Evolutionary conservation across 1,140 invertebrate genomes (phyloP), one percentile per base, ranked within the genome.

Genomic region (Drosophila bipectinata): DNA sequence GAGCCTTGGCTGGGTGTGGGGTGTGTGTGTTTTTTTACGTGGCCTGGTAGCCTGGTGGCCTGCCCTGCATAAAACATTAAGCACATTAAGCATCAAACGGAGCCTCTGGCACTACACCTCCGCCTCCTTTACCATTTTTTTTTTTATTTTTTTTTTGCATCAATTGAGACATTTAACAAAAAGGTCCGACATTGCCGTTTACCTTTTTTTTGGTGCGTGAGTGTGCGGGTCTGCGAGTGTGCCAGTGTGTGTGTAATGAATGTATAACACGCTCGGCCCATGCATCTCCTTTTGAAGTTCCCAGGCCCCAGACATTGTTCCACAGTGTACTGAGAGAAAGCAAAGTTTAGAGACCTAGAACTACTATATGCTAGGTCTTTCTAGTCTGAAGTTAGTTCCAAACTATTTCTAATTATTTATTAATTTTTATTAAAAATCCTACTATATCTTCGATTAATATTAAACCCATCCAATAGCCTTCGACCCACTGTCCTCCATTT

Each of bases 151-250:
- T 18, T 21, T 60, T 71, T 56, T 61, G 59, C 77, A 72, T 77
- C 77, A 84, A 84, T 80, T 85, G 77, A 80, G 81, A 80, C 64
- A 56, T 85, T 80, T 85, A 84, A 85, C 81, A 84, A 84, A 66
- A 85, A 64, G 81, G 77, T 72, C 34, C 34, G 32, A 32, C 32
- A 10, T 10, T 30, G 28, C 52, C 69, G 58, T 56, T 83, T 75
- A 82, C 79, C 79, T 79, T 79, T 64, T 79, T 64, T 64, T 64
- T 7, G 18, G 44, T 41, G 18, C 32, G 34, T 12, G 21, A 12
- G 49, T 28, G 30, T 52, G 58, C 24, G 28, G 39, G 55, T 21
- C 28, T 12, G 21, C 5, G 49, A 18, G 44, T 41, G 18, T 30
- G 28, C 9, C 14, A 28, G 28, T 49, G 55, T 56, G 37, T 72